Conservation (phyloP, 1,140 invertebrate species). For the Dolichoris vasculosae region DNA sequence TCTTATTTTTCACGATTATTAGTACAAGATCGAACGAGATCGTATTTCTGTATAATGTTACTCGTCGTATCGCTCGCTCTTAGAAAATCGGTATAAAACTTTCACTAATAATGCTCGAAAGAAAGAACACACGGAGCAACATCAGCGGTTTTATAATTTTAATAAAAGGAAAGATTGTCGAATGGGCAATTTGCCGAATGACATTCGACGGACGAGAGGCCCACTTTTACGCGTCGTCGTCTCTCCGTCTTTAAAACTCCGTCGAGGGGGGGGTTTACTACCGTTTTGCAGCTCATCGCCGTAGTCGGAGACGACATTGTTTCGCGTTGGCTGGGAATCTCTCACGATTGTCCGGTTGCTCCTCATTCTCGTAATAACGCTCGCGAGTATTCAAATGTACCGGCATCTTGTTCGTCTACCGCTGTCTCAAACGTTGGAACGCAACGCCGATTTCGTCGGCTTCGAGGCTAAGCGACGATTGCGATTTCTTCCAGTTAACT, state of each 20-base stretch:
- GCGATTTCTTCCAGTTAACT: constrained; percentile 20
- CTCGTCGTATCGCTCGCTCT: too few species aligned
- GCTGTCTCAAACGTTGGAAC: constrained; percentile 42
- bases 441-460: constrained; percentile 29
- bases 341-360: constrained; percentile 71
- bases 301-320: constrained; percentile 64
- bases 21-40: too few species aligned
- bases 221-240: neutral
- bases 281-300: constrained; percentile 56
- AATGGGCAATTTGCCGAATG: neutral
- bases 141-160: too few species aligned
- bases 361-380: constrained; percentile 67
- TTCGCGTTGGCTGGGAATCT: constrained; percentile 67
- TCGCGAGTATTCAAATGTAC: constrained; percentile 67
- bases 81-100: too few species aligned
- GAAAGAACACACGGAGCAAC: too few species aligned
- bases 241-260: neutral
- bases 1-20: too few species aligned
- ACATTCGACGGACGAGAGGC: neutral
- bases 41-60: too few species aligned
- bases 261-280: constrained; percentile 64
- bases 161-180: too few species aligned
- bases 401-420: constrained; percentile 60
- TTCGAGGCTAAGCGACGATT: constrained; percentile 36
- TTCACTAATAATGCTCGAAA: too few species aligned